Percentiles rank a stretch among this genome's conserved stretches.
phyloP scores from a whole-genome alignment of 2,113 vertebrate species.

The Bubo bubo region DNA sequence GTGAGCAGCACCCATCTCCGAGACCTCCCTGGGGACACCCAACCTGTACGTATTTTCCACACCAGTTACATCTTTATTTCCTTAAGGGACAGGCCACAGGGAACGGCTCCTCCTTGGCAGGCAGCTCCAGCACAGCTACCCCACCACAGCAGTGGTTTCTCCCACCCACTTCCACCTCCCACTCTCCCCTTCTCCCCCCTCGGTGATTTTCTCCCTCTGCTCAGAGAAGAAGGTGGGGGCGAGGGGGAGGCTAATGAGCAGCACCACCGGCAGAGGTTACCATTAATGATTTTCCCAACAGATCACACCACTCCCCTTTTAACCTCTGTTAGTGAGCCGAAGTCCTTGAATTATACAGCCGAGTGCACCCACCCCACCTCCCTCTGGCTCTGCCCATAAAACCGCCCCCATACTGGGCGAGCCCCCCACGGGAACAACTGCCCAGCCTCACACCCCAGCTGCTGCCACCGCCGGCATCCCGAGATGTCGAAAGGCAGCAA shows the following conservation, averaged over 20 bases:
- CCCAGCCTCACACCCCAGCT: neutral
- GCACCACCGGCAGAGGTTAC: neutral
- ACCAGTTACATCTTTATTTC: neutral
- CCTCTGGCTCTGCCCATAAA: neutral
- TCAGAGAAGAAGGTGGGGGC: neutral
- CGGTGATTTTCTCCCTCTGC: neutral
- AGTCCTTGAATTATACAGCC: neutral
- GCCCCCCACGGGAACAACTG: neutral
- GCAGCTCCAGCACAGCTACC: neutral
- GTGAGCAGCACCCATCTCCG: neutral
- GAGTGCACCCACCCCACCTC: neutral
- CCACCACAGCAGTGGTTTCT: neutral
- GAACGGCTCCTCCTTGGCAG: neutral
- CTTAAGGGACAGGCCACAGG: rapidly evolving
- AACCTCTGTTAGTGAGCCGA: neutral
- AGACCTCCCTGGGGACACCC: rapidly evolving
- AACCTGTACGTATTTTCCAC: rapidly evolving
- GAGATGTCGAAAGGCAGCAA: neutral
- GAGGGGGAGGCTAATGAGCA: neutral
- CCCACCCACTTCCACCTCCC: too few relatives aligned
- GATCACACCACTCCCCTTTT: neutral
- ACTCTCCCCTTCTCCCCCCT: too few relatives aligned
- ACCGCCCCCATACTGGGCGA: rapidly evolving
- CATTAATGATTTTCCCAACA: neutral
- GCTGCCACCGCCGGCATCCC: neutral